Evolutionary conservation across 1,140 invertebrate species (phyloP).

Genomic region (Lanistes nyassanus): DNA sequence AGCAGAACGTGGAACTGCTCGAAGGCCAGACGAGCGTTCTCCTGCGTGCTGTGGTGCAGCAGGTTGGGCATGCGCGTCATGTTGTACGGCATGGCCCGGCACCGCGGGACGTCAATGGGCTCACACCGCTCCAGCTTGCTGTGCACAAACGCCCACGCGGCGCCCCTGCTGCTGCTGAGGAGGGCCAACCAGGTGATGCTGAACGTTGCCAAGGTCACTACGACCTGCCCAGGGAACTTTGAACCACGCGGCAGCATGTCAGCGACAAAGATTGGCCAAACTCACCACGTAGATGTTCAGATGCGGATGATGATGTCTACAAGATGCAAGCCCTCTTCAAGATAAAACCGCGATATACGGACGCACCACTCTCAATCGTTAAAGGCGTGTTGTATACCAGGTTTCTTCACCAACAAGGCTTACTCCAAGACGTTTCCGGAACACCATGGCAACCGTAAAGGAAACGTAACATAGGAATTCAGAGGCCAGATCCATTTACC

Average conservation of each 20-base stretch:
- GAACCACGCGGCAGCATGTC: neutral
- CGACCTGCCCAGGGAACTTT: neutral
- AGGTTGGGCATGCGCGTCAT: slow-evolving; percentile 65
- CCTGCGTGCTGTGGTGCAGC: slow-evolving; percentile 62
- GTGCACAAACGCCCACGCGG: slow-evolving; percentile 25
- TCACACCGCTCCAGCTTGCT: slow-evolving; percentile 55
- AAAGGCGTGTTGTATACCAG: too few species aligned
- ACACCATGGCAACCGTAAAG: too few species aligned
- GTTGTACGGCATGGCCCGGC: slow-evolving; percentile 63
- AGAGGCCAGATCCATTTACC: too few species aligned
- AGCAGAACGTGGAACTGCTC: slow-evolving; percentile 58
- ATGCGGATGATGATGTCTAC: neutral
- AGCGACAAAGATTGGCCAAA: too few species aligned
- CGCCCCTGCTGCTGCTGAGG: neutral
- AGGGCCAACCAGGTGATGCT: neutral
- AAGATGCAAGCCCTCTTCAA: too few species aligned
- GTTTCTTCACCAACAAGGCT: too few species aligned
- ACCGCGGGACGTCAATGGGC: slow-evolving; percentile 61
- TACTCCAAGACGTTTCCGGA: too few species aligned
- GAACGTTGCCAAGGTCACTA: neutral
- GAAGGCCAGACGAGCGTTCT: slow-evolving; percentile 60
- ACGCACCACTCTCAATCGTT: too few species aligned
- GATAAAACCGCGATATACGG: too few species aligned
- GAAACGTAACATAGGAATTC: too few species aligned
- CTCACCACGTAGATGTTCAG: too few species aligned